Base-by-base conservation (phyloP, 2,888 invertebrate species). In the Drosophila leonis region DNA sequence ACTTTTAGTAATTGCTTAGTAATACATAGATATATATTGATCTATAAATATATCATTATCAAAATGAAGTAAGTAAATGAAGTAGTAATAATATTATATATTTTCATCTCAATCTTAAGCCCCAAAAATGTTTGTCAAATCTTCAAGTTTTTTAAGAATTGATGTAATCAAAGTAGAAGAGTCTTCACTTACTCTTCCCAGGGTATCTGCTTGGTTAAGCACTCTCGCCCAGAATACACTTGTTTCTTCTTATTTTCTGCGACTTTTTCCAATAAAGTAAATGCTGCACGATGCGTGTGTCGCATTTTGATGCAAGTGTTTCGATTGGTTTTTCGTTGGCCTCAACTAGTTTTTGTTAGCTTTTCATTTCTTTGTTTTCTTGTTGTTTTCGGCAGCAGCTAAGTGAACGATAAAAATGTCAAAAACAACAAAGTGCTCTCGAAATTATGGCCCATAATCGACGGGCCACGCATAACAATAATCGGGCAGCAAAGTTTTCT, bases 201-300 rank as follows among this genome's bases (percentile, higher is more conserved):
- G 59, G 29, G 37, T 59, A 59, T 37, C 10, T 37, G 1, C 37
- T 18, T 1, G 13, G 27, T 18, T 18, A 6, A 10, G 7, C 48
- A 10, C 15, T 20, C 15, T 29, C 37, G 27, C 27, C 0, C 10
- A 59, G 59, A 59, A 59, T 37, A 37, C 63, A 48, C 62, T 66
- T 65, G 56, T 65, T 69, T 37, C 42, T 52, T 52, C 37, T 65
- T 33, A 46, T 49, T 68, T 61, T 56, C 57, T 71, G 79, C 85
- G 70, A 78, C 90, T 90, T 88, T 85, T 86, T 88, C 86, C 90
- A 86, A 90, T 90, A 90, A 86, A 83, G 89, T 81, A 90, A 86
- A 88, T 88, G 87, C 82, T 87, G 75, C 75, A 44, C 67, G 52
- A 65, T 66, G 90, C 82, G 84, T 90, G 85, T 74, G 72, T 66